phyloP scores from a whole-genome alignment of 2,113 vertebrate species.

The Syngnathus scovelli region DNA sequence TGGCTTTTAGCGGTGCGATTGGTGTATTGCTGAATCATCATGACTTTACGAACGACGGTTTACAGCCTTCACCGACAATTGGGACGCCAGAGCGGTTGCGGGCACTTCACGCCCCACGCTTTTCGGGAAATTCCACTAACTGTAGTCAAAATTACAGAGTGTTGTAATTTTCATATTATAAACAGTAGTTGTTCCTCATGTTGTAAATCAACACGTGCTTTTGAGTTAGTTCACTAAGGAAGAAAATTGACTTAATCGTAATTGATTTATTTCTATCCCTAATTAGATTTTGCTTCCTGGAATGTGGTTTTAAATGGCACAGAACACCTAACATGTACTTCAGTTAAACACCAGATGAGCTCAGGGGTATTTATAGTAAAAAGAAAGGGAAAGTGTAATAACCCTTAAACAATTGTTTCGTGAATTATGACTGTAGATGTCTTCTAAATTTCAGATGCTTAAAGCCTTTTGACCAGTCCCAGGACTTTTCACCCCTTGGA shows the following conservation, averaged over 20 bases:
- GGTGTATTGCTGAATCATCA: slow-evolving; percentile 76
- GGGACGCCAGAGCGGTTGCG: slow-evolving; percentile 31
- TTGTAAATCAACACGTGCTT: not conserved
- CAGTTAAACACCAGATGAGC: not conserved
- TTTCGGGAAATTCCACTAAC: slow-evolving; percentile 53
- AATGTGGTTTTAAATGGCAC: not conserved
- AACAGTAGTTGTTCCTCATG: not conserved
- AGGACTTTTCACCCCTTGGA: not conserved
- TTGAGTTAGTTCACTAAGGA: not conserved
- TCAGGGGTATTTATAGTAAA: not conserved
- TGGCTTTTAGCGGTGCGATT: slow-evolving; percentile 29
- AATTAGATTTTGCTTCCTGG: not conserved
- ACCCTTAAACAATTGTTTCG: no score
- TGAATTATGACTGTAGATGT: not conserved
- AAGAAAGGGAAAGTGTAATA: not conserved
- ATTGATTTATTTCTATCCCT: not conserved
- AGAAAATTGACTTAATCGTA: not conserved
- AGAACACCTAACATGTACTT: not conserved
- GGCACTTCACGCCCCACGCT: slow-evolving; percentile 42
- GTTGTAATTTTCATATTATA: not conserved
- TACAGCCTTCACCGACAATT: slow-evolving; percentile 28
- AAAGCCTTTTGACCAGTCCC: not conserved
- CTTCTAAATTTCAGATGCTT: not conserved
- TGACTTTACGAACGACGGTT: slow-evolving; percentile 66
- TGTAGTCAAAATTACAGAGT: slow-evolving; percentile 14